Conservation (phyloP, 2,113 vertebrate genomes). For the Xiphorhynchus elegans region DNA sequence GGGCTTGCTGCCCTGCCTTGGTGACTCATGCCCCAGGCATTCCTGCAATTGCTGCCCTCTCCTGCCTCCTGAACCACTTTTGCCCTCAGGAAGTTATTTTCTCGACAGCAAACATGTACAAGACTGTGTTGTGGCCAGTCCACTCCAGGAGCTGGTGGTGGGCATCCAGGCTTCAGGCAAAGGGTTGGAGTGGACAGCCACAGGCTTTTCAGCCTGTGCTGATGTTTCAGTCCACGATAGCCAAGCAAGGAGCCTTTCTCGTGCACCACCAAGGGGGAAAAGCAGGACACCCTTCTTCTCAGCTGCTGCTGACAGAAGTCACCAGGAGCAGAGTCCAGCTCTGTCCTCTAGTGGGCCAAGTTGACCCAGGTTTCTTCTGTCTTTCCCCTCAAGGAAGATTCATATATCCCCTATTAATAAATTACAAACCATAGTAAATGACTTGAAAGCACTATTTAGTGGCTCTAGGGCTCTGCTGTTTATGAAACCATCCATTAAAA, state of each 20-base stretch:
- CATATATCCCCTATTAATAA: background rate
- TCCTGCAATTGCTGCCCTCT: fast-evolving
- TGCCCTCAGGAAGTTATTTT: background rate
- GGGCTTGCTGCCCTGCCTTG: background rate
- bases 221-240: background rate
- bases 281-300: background rate
- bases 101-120: background rate
- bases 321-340: background rate
- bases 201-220: fast-evolving
- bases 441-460: background rate
- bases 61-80: fast-evolving
- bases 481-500: conserved; percentile 3
- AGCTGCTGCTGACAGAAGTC: background rate
- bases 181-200: background rate
- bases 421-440: background rate
- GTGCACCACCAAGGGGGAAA: fast-evolving
- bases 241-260: background rate
- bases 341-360: background rate
- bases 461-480: background rate
- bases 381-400: background rate
- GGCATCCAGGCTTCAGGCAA: background rate
- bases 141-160: fast-evolving
- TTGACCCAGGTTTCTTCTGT: background rate
- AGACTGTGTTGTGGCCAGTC: background rate
- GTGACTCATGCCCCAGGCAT: background rate